Evolutionary conservation across 2,113 vertebrate species (phyloP).

Genomic region (Otocyon megalotis): DNA sequence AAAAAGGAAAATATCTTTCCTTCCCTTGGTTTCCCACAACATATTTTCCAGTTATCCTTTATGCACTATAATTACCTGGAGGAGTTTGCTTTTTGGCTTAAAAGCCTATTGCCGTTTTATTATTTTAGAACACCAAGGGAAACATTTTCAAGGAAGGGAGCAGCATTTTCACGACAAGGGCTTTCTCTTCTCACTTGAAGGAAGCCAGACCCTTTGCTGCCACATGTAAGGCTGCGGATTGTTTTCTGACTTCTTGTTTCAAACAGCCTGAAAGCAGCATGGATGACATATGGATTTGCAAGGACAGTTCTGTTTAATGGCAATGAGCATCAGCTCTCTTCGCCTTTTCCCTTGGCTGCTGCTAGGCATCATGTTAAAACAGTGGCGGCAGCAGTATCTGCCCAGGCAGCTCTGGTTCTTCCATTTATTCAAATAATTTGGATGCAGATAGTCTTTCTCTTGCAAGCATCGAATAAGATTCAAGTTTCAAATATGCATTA

Average conservation of each 20-base stretch:
- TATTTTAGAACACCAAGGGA: constrained; percentile 52
- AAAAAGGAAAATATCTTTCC: background rate
- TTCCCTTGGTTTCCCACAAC: background rate
- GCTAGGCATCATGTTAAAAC: background rate
- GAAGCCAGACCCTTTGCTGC: background rate
- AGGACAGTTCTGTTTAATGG: background rate
- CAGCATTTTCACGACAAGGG: background rate
- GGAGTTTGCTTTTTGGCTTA: constrained; percentile 31
- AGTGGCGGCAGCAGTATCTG: background rate
- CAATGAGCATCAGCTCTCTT: background rate
- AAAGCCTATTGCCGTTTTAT: constrained; percentile 53
- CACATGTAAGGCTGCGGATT: background rate
- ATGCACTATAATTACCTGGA: background rate
- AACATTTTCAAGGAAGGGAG: background rate
- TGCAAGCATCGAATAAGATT: constrained; percentile 48
- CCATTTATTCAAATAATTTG: constrained; percentile 43
- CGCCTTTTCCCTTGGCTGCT: background rate
- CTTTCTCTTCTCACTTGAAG: background rate
- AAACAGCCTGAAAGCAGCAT: background rate
- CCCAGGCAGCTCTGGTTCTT: constrained; percentile 29
- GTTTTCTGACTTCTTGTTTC: background rate
- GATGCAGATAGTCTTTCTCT: constrained; percentile 57
- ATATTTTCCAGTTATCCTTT: background rate
- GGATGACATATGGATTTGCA: fast-evolving
- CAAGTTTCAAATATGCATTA: constrained; percentile 28